phyloP scores from a whole-genome alignment of 2,797 vertebrate species.

The Scomberomorus guttatus region DNA sequence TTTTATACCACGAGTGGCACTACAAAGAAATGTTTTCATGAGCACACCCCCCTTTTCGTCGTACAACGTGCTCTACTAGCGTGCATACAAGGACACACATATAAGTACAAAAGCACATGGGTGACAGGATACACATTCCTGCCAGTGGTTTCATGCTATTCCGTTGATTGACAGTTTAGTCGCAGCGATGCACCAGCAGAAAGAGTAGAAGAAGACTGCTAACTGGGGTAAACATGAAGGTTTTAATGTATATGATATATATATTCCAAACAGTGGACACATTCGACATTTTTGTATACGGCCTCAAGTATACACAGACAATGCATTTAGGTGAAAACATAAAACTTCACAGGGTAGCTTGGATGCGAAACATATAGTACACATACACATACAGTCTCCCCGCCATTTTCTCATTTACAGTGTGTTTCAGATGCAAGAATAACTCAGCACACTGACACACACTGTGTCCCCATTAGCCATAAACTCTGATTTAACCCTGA shows the following conservation, averaged over 20 bases:
- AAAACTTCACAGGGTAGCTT: neutral
- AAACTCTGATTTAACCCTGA: constrained; percentile 42
- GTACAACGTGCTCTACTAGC: neutral
- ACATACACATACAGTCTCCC: too few relatives aligned
- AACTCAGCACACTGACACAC: constrained; percentile 11
- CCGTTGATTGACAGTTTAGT: constrained; percentile 9
- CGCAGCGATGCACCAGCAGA: neutral
- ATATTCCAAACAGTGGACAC: neutral
- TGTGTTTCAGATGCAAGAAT: neutral
- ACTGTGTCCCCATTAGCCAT: constrained; percentile 22
- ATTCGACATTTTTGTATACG: neutral
- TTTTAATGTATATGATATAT: neutral
- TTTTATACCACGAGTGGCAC: neutral
- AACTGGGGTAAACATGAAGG: neutral
- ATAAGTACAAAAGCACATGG: neutral
- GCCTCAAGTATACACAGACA: too few relatives aligned
- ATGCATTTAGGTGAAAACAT: neutral
- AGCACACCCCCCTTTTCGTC: neutral
- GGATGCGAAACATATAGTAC: too few relatives aligned
- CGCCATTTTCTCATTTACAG: too few relatives aligned
- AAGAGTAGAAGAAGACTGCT: neutral
- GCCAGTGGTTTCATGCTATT: constrained; percentile 7
- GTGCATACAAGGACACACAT: too few relatives aligned
- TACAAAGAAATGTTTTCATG: neutral
- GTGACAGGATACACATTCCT: constrained; percentile 5